phyloP scores from a whole-genome alignment of 92 coral and sea anemone species.

The Siderastrea siderea region DNA sequence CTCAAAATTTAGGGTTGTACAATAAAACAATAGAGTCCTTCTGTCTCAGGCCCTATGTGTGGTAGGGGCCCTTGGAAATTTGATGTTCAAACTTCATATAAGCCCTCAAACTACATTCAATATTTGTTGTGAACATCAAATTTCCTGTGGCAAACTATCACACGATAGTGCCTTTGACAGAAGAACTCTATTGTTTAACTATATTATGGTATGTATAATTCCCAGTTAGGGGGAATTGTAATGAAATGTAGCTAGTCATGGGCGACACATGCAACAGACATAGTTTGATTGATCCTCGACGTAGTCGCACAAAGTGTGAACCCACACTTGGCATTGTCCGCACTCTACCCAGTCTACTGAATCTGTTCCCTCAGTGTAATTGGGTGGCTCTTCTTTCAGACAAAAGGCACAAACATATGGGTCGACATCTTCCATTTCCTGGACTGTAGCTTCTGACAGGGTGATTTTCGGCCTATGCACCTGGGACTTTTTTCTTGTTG shows the following conservation, averaged over 20 bases:
- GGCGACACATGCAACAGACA: constrained; percentile 46
- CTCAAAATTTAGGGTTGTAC: too few relatives aligned
- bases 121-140: too few relatives aligned
- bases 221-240: too few relatives aligned
- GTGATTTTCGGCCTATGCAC: neutral
- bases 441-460: constrained; percentile 11
- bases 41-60: too few relatives aligned
- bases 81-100: too few relatives aligned
- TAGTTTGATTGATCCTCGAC: constrained; percentile 28
- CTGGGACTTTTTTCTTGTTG: neutral
- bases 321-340: constrained; percentile 25
- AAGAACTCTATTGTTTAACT: too few relatives aligned
- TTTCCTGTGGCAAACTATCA: too few relatives aligned
- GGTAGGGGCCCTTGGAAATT: too few relatives aligned
- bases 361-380: constrained; percentile 7
- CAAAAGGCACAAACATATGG: constrained; percentile 29
- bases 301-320: constrained; percentile 25
- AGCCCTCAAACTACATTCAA: too few relatives aligned
- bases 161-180: too few relatives aligned
- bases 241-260: neutral
- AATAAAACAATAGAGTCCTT: too few relatives aligned
- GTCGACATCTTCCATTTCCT: neutral
- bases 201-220: too few relatives aligned
- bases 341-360: constrained; percentile 30
- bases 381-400: constrained; percentile 9